Conservation (phyloP, 2,113 vertebrate species). For the Drymodes brunneopygia region DNA sequence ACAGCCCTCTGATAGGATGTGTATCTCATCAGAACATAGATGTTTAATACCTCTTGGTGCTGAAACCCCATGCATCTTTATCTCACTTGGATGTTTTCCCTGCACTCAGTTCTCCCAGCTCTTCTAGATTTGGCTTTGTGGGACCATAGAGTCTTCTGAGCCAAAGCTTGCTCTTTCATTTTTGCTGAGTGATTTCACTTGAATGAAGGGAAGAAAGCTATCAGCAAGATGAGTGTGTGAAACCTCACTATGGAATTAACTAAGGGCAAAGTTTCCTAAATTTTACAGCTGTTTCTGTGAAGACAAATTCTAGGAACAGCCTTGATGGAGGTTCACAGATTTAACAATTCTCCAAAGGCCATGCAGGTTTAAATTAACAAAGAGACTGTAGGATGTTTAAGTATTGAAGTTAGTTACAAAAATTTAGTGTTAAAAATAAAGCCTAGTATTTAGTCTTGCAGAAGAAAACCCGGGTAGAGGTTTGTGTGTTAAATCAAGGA, state of each 20-base stretch:
- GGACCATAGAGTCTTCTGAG: not conserved
- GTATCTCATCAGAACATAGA: not conserved
- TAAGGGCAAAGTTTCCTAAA: not conserved
- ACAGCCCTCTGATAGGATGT: not conserved
- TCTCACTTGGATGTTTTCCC: not conserved
- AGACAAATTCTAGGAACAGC: not conserved
- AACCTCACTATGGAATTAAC: not conserved
- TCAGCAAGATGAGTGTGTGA: not conserved
- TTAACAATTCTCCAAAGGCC: not conserved
- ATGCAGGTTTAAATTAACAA: not conserved
- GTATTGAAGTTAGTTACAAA: not conserved
- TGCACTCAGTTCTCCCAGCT: not conserved
- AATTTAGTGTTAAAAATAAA: not conserved
- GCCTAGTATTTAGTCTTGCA: not conserved
- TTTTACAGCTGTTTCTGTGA: not conserved
- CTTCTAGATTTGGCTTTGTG: conserved; percentile 21
- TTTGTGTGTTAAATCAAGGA: not conserved
- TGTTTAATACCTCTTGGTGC: not conserved
- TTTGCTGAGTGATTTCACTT: not conserved
- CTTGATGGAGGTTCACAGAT: not conserved
- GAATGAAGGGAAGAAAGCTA: not conserved
- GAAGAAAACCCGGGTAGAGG: not conserved
- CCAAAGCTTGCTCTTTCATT: not conserved
- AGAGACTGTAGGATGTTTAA: not conserved
- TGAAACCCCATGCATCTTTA: not conserved